Evolutionary conservation across 2,113 vertebrate species (phyloP), one percentile per base, ranked within the genome.

Genomic region (Colaptes auratus): DNA sequence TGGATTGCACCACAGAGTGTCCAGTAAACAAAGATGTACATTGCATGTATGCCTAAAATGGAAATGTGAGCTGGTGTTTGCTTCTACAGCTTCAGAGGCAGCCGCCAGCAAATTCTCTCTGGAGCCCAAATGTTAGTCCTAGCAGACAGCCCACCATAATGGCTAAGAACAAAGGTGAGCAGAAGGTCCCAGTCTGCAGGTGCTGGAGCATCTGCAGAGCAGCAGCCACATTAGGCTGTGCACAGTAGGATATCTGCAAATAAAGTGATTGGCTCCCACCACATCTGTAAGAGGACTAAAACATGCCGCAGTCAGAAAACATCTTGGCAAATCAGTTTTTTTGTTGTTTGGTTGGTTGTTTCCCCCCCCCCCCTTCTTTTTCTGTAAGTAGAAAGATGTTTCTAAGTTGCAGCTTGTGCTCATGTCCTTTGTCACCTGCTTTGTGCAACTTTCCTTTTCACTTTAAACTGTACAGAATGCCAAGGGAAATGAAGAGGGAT

Each of bases 371-470:
- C 15, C 15, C 42, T 15, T 30, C 81, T 86, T 20, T 30, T 48
- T 20, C 28, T 92, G 12, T 48, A 67, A 88, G 79, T 25, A 55
- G 36, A 85, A 90, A 59, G 31, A 83, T 66, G 63, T 76, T 94
- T 91, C 77, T 73, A 82, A 88, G 74, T 75, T 86, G 86, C 65
- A 86, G 70, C 44, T 66, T 64, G 73, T 92, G 81, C 93, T 93
- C 53, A 25, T 94, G 90, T 91, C 87, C 25, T 0, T 81, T 19
- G 35, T 79, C 10, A 67, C 61, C 82, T 90, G 91, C 85, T 93
- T 96, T 93, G 89, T 67, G 79, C 64, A 91, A 94, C 93, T 93
- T 94, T 71, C 78, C 50, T 93, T 94, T 97, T 71, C 60, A 58
- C 83, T 89, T 96, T 72, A 96, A 95, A 85, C 82, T 88, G 78